A percentile compares a stretch with the other conserved stretches of the same genome.
Conservation (phyloP, 2,888 invertebrate species). For the Apomyelois bistriatella region DNA sequence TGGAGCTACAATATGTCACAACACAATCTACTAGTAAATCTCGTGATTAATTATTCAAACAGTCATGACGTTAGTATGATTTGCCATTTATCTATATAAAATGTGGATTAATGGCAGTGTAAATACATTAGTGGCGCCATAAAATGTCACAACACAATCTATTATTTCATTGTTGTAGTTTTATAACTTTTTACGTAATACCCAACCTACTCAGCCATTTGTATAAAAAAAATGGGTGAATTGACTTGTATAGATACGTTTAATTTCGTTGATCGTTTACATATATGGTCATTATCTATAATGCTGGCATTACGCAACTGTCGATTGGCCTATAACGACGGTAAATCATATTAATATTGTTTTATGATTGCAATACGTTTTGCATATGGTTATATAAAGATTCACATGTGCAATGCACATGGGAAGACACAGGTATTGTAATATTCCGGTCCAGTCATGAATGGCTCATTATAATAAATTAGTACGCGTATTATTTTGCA, state of each 20-base stretch:
- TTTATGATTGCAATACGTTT: neutral
- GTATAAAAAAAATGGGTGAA: neutral
- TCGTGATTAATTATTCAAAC: too few species aligned
- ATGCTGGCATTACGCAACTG: neutral
- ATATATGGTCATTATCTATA: neutral
- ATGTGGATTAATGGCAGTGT: neutral
- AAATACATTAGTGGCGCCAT: neutral
- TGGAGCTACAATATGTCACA: too few species aligned
- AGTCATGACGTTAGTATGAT: too few species aligned
- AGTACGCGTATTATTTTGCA: neutral
- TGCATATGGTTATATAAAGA: neutral
- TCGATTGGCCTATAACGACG: neutral
- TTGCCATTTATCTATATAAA: neutral
- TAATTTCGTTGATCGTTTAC: neutral
- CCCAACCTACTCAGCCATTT: neutral
- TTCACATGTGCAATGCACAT: conserved; percentile 1
- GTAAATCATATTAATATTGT: neutral
- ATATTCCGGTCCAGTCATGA: neutral
- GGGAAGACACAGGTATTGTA: neutral
- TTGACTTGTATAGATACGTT: neutral
- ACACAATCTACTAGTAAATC: too few species aligned
- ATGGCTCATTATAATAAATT: neutral
- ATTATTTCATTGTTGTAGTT: neutral
- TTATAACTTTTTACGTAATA: neutral
- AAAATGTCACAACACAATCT: neutral